These are phyloP conservation scores for Drosophila grimshawi DNA, from an alignment of 1,140 invertebrate genomes.

Conservation along the genomic window DNA sequence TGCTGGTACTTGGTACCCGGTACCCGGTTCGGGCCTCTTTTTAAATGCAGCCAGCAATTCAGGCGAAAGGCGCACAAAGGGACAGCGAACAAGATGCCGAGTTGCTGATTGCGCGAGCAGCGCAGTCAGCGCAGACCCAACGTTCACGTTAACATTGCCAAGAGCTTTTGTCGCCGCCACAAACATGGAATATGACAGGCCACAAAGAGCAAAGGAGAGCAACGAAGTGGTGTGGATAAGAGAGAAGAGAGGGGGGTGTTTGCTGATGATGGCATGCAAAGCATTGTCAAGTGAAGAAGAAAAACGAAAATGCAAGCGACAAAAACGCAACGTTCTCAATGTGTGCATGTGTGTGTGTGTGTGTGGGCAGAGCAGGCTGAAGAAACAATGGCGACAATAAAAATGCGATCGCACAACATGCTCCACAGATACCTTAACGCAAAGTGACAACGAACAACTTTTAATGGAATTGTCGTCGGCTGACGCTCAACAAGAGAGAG, in stretches of 20 bases:
- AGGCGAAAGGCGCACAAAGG: slow-evolving; percentile 82
- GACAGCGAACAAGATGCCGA: slow-evolving; percentile 83
- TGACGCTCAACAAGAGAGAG: slow-evolving; percentile 10
- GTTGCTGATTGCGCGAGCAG: slow-evolving; percentile 78
- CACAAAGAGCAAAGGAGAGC: slow-evolving; percentile 14
- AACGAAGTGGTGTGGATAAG: neutral
- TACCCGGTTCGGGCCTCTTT: slow-evolving; percentile 39
- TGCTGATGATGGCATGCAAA: slow-evolving; percentile 60
- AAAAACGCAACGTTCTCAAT: slow-evolving; percentile 52
- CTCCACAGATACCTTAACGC: slow-evolving; percentile 80
- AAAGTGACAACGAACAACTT: slow-evolving; percentile 83
- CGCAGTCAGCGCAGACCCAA: slow-evolving; percentile 24
- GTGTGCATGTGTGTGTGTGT: slow-evolving; percentile 31
- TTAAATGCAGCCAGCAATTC: slow-evolving; percentile 69
- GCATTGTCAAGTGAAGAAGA: slow-evolving; percentile 80
- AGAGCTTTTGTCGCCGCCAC: slow-evolving; percentile 79
- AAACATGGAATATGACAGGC: slow-evolving; percentile 82
- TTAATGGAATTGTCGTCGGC: slow-evolving; percentile 81
- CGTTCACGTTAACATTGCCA: slow-evolving; percentile 18
- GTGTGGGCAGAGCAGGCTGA: slow-evolving; percentile 57
- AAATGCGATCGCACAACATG: slow-evolving; percentile 83
- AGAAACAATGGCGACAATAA: slow-evolving; percentile 82
- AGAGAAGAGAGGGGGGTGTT: neutral
- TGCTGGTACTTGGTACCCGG: neutral
- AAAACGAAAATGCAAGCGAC: slow-evolving; percentile 74